A percentile compares a stretch with the other conserved stretches of the same genome.
Conservation (phyloP, 2,113 vertebrate genomes). For the Tachysurus vachellii region DNA sequence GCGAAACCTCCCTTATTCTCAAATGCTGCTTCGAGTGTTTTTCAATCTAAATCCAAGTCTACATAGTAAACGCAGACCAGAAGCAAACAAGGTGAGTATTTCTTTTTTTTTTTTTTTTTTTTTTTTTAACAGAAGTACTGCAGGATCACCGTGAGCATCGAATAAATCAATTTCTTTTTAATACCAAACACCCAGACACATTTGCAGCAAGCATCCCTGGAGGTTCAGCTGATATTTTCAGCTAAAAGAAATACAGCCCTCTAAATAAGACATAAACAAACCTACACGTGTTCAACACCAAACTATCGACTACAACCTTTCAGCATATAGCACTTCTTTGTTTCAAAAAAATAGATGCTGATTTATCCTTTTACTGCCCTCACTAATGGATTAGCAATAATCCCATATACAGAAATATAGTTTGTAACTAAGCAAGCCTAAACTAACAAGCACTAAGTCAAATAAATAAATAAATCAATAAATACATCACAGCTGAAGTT, state of each 20-base stretch:
- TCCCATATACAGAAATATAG: background rate
- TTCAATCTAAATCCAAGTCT: too few species aligned
- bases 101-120: background rate
- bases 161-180: background rate
- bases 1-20: background rate
- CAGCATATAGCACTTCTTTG: background rate
- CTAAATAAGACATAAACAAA: conserved; percentile 3
- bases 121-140: background rate
- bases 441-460: background rate
- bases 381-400: background rate
- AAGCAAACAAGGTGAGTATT: background rate
- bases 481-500: background rate
- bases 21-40: background rate
- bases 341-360: background rate
- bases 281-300: background rate
- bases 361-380: background rate
- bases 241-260: background rate
- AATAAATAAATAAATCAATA: background rate
- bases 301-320: background rate
- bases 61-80: background rate
- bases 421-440: background rate
- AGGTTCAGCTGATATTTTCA: conserved; percentile 14
- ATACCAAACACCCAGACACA: background rate
- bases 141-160: background rate
- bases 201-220: conserved; percentile 13